Conservation (phyloP, 37 sponge, comb jelly and placozoan species). For the Chondrosia reniformis region DNA sequence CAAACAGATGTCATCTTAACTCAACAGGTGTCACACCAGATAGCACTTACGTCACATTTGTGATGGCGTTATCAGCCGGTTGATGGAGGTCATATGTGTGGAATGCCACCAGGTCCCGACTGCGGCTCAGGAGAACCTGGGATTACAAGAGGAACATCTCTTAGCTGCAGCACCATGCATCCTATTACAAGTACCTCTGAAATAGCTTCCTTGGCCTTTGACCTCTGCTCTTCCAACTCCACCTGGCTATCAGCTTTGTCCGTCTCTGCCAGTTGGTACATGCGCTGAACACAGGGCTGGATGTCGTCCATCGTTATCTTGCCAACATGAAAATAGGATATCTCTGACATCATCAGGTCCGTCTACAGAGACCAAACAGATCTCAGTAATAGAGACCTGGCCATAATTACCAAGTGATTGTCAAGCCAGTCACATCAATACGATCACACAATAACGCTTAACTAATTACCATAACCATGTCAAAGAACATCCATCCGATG, state of each 20-base stretch:
- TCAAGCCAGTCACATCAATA: background rate
- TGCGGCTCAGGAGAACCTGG: conserved; percentile 22
- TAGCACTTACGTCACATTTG: conserved; percentile 39
- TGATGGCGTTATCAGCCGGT: conserved; percentile 24
- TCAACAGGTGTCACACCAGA: background rate
- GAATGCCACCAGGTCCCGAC: conserved; percentile 44
- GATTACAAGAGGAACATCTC: too few relatives aligned
- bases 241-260: too few relatives aligned
- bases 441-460: background rate
- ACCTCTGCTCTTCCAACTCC: too few relatives aligned
- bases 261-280: too few relatives aligned
- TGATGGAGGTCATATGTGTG: conserved; percentile 52
- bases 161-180: too few relatives aligned
- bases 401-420: background rate
- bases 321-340: conserved; percentile 74
- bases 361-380: conserved; percentile 30
- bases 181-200: too few relatives aligned
- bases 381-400: background rate
- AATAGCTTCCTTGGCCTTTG: too few relatives aligned
- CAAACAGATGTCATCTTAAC: background rate
- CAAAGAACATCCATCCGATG: background rate
- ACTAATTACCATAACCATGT: too few relatives aligned
- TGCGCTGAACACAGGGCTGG: conserved; percentile 30
- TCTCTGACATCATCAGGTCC: conserved; percentile 66
- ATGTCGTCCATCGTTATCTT: conserved; percentile 63